Conservation (phyloP, 23 tunicate species). For the Styela clava region DNA sequence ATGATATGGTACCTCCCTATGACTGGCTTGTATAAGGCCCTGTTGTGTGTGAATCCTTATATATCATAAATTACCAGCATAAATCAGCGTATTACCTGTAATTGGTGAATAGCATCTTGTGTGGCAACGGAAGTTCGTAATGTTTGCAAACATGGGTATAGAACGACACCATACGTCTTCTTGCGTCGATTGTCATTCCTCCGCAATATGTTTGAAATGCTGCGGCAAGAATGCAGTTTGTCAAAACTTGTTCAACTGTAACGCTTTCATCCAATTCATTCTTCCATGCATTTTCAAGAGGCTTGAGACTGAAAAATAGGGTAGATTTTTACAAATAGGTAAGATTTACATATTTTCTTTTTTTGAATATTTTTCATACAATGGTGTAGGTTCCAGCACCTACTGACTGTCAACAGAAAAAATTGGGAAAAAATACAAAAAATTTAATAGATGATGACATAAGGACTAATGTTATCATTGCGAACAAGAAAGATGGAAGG, state of each 20-base stretch:
- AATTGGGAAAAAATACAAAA: not conserved
- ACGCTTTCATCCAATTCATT: constrained; percentile 48
- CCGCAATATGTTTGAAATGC: constrained; percentile 84
- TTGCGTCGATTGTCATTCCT: constrained; percentile 75
- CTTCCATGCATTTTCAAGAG: constrained; percentile 72
- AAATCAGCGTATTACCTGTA: no score
- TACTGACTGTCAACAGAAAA: not conserved
- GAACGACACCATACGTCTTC: constrained; percentile 65
- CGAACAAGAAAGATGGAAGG: no score
- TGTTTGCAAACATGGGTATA: constrained; percentile 91
- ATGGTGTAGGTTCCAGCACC: no score
- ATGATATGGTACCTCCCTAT: no score
- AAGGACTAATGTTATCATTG: no score
- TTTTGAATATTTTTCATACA: no score
- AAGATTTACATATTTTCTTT: no score
- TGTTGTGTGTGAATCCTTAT: no score
- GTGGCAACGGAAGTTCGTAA: constrained; percentile 80
- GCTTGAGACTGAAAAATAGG: constrained; percentile 44
- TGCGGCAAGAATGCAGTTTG: constrained; percentile 86
- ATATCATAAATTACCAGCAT: no score
- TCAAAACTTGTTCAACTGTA: constrained; percentile 75
- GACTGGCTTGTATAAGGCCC: no score
- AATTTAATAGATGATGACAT: no score
- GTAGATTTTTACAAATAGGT: no score
- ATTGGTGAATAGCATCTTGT: constrained; percentile 68